Base-by-base conservation (phyloP, 2,113 vertebrate species). In the Coryphaenoides rupestris region DNA sequence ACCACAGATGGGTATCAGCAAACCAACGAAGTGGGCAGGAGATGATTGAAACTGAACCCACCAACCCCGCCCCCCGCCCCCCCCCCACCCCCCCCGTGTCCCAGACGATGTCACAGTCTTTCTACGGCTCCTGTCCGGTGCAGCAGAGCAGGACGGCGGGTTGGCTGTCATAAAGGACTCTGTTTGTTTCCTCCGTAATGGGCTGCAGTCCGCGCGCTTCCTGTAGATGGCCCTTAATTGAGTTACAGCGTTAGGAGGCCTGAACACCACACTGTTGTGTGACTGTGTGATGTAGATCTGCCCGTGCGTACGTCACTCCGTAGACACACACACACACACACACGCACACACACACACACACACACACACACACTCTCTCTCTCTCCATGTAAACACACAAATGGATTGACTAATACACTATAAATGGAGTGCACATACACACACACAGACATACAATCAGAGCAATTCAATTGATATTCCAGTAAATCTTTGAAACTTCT, bases 211-310 rank as follows among this genome's bases (percentile, higher is more conserved):
- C 65, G 61, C 47, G 58, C 24, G 57, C 71, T 88, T 87, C 75
- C 77, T 85, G 75, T 76, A 72, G 81, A 55, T 49, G 22, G 49
- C 62, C 15, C 23, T 22, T 68, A 84, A 88, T 83, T 68, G n/a
- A 84, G 78, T 89, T 82, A 79, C 67, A 78, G 66, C 58, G 66
- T 81, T 75, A 79, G 2, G 55, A 62, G 24, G 50, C 17, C 46
- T 58, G 63, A 46, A 58, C 60, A 68, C 59, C 65, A 68, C 53
- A 62, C 62, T 49, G 26, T 69, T 52, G 28, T 40, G 33, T 40
- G 33, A 9, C 33, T 40, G 33, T 12, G 2, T 40, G 13, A 40
- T 40, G 33, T 40, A 40, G 33, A 40, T 40, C 33, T 40, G 33
- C 33, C 33, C 13, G 33, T 40, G 33, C n/a, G n/a, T 40, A 12